phyloP scores from a whole-genome alignment of 1,140 invertebrate species.

The Leptinotarsa texana region DNA sequence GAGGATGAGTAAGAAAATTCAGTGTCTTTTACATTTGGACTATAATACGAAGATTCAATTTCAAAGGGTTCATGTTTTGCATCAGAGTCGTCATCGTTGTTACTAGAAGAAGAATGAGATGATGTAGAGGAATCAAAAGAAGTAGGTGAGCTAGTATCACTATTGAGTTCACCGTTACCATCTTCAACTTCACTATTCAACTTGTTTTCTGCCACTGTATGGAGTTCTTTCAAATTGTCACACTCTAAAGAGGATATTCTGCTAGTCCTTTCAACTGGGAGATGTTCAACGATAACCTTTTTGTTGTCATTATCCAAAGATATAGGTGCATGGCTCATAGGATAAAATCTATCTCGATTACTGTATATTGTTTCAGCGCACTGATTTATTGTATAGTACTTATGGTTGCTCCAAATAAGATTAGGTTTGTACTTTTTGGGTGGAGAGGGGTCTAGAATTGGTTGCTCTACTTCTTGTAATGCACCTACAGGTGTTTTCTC shows the following conservation, averaged over 20 bases:
- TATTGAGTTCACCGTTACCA: background rate
- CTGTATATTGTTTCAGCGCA: conserved; percentile 36
- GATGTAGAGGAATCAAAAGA: background rate
- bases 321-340: conserved; percentile 44
- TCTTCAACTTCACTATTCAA: background rate
- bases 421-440: conserved; percentile 37
- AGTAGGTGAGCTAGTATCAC: background rate
- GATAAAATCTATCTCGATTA: conserved; percentile 45
- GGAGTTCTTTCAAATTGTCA: background rate
- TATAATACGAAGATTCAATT: background rate
- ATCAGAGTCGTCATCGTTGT: background rate
- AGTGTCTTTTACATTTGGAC: background rate
- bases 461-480: conserved; percentile 3
- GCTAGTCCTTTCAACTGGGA: background rate
- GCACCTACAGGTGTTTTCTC: background rate
- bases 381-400: conserved; percentile 45
- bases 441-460: background rate
- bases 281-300: conserved; percentile 17
- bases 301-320: conserved; percentile 26
- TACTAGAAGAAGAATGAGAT: conserved; percentile 6
- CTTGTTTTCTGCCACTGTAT: background rate
- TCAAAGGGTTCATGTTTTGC: background rate
- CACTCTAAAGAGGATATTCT: background rate
- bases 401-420: conserved; percentile 43
- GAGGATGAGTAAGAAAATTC: background rate